Evolutionary conservation across 2,797 vertebrate genomes (phyloP).

Genomic region (Caiman crocodilus): DNA sequence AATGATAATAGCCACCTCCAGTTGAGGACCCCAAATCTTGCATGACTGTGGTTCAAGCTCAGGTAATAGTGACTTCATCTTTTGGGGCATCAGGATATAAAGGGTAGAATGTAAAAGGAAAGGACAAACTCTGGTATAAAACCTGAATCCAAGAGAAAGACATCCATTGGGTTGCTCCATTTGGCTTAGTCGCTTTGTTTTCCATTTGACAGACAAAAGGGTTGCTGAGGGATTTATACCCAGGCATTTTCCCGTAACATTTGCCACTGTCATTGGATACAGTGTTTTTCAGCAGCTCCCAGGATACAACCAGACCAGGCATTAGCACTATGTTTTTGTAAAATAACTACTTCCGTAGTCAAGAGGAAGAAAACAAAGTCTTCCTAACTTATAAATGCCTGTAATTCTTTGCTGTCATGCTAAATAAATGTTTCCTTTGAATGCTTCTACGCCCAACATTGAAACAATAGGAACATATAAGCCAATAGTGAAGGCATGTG

Average conservation of each 20-base stretch:
- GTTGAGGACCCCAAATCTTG: constrained; percentile 29
- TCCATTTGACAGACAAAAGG: neutral
- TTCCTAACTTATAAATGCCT: neutral
- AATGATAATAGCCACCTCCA: constrained; percentile 9
- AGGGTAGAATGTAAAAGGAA: neutral
- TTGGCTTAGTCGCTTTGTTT: neutral
- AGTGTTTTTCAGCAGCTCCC: neutral
- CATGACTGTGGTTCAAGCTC: constrained; percentile 43
- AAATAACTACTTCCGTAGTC: neutral
- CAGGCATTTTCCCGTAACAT: rapidly evolving
- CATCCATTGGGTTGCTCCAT: neutral
- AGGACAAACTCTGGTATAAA: neutral
- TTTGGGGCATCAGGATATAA: neutral
- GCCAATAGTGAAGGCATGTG: constrained; percentile 24
- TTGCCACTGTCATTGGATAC: neutral
- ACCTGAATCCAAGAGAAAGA: neutral
- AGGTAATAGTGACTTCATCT: neutral
- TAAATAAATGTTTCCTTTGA: constrained; percentile 15
- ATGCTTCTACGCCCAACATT: neutral
- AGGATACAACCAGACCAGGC: neutral
- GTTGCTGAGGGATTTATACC: neutral
- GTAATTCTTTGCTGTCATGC: neutral
- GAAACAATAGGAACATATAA: constrained; percentile 39
- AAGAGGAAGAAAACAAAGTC: neutral
- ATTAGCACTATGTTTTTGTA: neutral